Conservation (phyloP, 1,140 invertebrate species). For the Drosophila micromelanica region DNA sequence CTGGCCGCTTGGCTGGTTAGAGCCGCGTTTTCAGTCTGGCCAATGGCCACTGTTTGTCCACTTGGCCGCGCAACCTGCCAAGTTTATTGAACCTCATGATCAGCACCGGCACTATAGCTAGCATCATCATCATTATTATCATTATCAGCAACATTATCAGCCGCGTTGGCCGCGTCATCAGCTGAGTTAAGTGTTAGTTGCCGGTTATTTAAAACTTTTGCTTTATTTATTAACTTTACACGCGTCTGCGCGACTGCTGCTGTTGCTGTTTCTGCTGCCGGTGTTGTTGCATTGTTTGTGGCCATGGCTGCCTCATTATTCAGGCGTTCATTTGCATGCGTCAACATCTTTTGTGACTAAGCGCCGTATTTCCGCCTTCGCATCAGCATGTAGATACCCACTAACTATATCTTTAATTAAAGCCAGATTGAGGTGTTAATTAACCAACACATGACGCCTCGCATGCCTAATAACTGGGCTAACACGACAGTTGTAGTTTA, state of each 20-base stretch:
- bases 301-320: conserved; percentile 36
- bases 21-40: conserved; percentile 48
- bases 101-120: conserved; percentile 18
- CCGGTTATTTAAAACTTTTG: conserved; percentile 52
- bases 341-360: conserved; percentile 65
- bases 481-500: conserved; percentile 17
- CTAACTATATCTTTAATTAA: conserved; percentile 60
- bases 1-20: conserved; percentile 67
- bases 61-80: conserved; percentile 66
- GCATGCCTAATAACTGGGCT: conserved; percentile 75
- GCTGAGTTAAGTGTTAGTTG: conserved; percentile 66
- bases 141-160: conserved; percentile 15
- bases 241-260: background rate
- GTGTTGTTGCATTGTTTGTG: conserved; percentile 40
- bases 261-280: conserved; percentile 10
- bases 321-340: conserved; percentile 68
- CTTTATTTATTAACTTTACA: conserved; percentile 64
- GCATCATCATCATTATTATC: conserved; percentile 5
- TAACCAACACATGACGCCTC: conserved; percentile 41
- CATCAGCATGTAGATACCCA: conserved; percentile 41
- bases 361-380: conserved; percentile 68
- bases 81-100: conserved; percentile 59
- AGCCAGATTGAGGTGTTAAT: conserved; percentile 61
- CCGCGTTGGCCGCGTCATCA: conserved; percentile 37
- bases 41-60: conserved; percentile 60